These are phyloP conservation scores for Varanus komodoensis DNA, from an alignment of 2,113 vertebrate species.

Conservation along the genomic window DNA sequence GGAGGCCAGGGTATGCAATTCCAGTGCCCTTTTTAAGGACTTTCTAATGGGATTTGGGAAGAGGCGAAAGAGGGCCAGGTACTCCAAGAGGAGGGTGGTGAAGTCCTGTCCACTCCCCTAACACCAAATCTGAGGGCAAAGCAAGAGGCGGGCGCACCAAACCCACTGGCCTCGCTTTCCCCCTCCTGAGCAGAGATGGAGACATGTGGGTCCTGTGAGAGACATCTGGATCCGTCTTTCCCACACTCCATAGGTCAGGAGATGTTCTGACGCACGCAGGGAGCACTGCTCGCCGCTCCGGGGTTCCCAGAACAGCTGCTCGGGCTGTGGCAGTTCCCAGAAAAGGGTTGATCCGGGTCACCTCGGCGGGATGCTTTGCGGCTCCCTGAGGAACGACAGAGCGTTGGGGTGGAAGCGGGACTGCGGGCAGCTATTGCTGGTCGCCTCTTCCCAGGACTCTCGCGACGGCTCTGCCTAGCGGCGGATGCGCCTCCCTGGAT, in stretches of 20 bases:
- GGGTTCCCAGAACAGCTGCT: conserved; percentile 21
- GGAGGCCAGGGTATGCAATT: no score
- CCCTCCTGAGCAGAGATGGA: background rate
- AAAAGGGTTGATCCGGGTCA: background rate
- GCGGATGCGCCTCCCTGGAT: background rate
- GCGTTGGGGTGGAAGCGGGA: background rate
- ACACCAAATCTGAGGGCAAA: no score
- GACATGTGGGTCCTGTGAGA: background rate
- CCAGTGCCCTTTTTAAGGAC: no score
- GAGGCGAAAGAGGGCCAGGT: no score
- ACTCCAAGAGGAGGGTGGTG: no score
- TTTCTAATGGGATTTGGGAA: no score
- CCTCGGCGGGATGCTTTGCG: background rate
- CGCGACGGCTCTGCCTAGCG: background rate
- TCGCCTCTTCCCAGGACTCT: background rate
- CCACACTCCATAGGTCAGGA: background rate
- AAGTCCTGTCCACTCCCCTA: no score
- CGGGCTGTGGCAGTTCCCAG: background rate
- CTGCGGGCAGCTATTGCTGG: background rate
- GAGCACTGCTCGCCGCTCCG: background rate
- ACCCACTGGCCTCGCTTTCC: background rate
- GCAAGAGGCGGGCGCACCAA: background rate
- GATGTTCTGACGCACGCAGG: background rate
- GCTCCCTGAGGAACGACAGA: background rate
- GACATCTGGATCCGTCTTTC: background rate